Conservation (phyloP, 2,888 invertebrate genomes). For the Mesorhabditis spiculigera region DNA sequence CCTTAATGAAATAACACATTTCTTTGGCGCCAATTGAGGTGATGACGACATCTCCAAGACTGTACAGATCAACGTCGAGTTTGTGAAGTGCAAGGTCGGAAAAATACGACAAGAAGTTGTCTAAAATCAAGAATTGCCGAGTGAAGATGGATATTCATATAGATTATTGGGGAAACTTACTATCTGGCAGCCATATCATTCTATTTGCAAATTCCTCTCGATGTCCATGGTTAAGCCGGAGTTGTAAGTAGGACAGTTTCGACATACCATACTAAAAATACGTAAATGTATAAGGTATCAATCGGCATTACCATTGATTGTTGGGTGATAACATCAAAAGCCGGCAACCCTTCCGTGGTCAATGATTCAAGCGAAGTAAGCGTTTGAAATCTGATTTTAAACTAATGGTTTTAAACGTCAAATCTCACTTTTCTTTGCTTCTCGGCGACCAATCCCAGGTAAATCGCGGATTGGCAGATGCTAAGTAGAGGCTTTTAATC, state of each 20-base stretch:
- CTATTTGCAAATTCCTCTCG: constrained; percentile 2
- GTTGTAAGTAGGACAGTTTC: constrained; percentile 1
- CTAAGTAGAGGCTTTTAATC: background rate
- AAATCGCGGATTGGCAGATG: background rate
- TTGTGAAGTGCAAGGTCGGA: background rate
- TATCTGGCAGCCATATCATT: background rate
- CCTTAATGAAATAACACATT: background rate
- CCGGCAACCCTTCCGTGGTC: background rate
- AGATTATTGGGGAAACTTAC: no score
- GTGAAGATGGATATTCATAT: no score
- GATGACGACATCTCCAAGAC: background rate
- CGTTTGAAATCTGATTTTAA: background rate
- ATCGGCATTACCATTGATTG: background rate
- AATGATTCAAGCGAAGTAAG: background rate
- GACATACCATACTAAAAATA: background rate
- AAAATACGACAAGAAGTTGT: background rate
- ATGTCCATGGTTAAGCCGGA: background rate
- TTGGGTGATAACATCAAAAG: background rate
- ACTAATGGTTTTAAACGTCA: background rate
- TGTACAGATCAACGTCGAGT: background rate
- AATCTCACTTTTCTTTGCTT: background rate
- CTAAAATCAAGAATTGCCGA: background rate
- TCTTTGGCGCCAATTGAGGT: background rate
- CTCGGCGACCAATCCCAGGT: background rate
- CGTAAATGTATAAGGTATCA: background rate